Conservation (phyloP, 2,888 invertebrate genomes). For the Cryptophagus acutangulus region DNA sequence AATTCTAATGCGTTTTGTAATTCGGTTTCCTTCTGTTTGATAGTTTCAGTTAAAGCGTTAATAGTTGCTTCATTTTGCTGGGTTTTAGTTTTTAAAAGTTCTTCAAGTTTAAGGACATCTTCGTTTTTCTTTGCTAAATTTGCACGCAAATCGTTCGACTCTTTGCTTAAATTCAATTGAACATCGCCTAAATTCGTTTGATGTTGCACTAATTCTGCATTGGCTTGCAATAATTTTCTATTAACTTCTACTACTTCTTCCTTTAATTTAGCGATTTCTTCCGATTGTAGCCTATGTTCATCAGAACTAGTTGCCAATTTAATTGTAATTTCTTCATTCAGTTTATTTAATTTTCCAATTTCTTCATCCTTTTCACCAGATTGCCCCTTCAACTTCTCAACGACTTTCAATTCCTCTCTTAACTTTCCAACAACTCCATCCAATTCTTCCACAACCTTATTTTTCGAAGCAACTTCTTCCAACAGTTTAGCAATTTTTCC, state of each 20-base stretch:
- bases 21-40: slow-evolving; percentile 43
- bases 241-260: slow-evolving; percentile 38
- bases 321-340: slow-evolving; percentile 1
- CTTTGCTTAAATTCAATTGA: slow-evolving; percentile 35
- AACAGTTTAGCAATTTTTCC: too few relatives aligned
- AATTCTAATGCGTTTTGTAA: slow-evolving; percentile 51
- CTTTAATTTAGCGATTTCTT: slow-evolving; percentile 39
- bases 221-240: slow-evolving; percentile 30
- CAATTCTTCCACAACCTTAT: too few relatives aligned
- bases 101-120: slow-evolving; percentile 54
- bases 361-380: not conserved
- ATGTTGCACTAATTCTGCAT: slow-evolving; percentile 40
- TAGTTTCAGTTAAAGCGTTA: slow-evolving; percentile 2
- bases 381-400: not conserved
- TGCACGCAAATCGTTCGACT: slow-evolving; percentile 40
- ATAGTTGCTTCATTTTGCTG: slow-evolving; percentile 37
- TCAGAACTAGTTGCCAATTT: too few relatives aligned
- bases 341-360: not conserved
- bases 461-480: not conserved
- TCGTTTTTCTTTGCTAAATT: slow-evolving; percentile 46
- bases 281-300: too few relatives aligned
- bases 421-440: slow-evolving; percentile 21
- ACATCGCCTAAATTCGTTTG: slow-evolving; percentile 36
- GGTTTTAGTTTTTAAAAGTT: slow-evolving; percentile 30
- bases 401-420: slow-evolving; percentile 12